Evolutionary conservation across 2,888 invertebrate genomes (phyloP).

Genomic region (Tetragnatha montana): DNA sequence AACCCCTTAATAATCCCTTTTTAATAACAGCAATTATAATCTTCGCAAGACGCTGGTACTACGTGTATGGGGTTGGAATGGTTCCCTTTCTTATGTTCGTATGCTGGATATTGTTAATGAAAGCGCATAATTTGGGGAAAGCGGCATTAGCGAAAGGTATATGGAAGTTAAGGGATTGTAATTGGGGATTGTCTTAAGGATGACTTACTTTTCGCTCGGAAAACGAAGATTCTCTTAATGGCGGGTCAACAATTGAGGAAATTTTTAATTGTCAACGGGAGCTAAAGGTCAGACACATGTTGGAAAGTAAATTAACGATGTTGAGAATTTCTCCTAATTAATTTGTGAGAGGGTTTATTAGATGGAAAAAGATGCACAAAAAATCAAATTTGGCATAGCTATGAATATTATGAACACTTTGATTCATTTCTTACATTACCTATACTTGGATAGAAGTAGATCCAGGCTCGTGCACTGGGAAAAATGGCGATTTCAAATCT

Average conservation of each 20-base stretch:
- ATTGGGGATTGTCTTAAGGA: background rate
- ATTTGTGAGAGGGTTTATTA: too few species aligned
- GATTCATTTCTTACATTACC: too few species aligned
- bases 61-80: slow-evolving; percentile 26
- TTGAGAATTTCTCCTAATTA: too few species aligned
- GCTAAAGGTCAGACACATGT: background rate
- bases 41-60: background rate
- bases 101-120: background rate
- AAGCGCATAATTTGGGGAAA: background rate
- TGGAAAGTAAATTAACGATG: too few species aligned
- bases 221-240: background rate
- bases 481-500: too few species aligned
- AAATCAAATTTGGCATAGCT: too few species aligned
- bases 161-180: background rate
- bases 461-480: too few species aligned
- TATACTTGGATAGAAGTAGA: too few species aligned
- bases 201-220: background rate
- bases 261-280: background rate
- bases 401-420: too few species aligned
- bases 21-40: slow-evolving; percentile 49
- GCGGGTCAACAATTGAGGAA: background rate
- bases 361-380: too few species aligned
- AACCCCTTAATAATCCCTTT: slow-evolving; percentile 25
- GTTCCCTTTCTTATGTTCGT: background rate
- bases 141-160: background rate